Evolutionary conservation across 2,797 vertebrate species (phyloP).

Genomic region (Aeoliscus strigatus): DNA sequence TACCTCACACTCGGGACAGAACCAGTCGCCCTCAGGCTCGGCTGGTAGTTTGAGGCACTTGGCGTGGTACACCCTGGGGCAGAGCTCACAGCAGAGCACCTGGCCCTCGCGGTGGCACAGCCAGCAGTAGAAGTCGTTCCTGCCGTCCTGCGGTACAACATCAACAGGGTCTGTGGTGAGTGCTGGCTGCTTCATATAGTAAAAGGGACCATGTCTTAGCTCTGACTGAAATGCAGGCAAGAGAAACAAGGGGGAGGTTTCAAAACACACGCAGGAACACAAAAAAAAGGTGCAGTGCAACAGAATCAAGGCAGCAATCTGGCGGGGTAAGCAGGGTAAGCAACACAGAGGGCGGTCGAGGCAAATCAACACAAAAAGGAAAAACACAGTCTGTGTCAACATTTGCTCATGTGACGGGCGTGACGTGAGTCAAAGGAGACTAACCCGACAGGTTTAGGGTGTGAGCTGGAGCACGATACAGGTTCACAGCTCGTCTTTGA

Average conservation of each 20-base stretch:
- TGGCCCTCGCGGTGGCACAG: conserved; percentile 96
- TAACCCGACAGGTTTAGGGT: conserved; percentile 30
- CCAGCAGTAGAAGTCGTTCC: conserved; percentile 99
- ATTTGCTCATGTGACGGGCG: conserved; percentile 18
- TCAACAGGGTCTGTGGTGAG: conserved; percentile 98
- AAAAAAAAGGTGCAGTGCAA: conserved; percentile 76
- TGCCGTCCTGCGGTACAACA: conserved; percentile 99
- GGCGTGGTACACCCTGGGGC: conserved; percentile 99
- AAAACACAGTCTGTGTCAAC: conserved; percentile 15
- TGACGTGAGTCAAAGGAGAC: conserved; percentile 16
- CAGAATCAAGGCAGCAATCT: conserved; percentile 64
- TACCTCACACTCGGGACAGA: conserved; percentile 88
- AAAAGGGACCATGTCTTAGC: conserved; percentile 99
- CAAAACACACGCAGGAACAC: conserved; percentile 85
- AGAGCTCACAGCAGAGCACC: conserved; percentile 99
- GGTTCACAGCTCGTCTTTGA: no score
- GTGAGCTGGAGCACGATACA: no score
- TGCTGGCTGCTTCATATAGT: conserved; percentile 95
- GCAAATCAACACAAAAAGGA: conserved; percentile 33
- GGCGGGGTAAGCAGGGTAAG: conserved; percentile 59
- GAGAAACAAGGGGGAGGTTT: conserved; percentile 94
- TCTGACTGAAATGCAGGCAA: conserved; percentile 99
- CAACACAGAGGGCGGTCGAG: conserved; percentile 25
- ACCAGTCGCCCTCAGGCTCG: conserved; percentile 96
- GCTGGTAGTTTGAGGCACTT: conserved; percentile 99